phyloP scores from a whole-genome alignment of 1,140 invertebrate species.

The Heterodera carotae region DNA sequence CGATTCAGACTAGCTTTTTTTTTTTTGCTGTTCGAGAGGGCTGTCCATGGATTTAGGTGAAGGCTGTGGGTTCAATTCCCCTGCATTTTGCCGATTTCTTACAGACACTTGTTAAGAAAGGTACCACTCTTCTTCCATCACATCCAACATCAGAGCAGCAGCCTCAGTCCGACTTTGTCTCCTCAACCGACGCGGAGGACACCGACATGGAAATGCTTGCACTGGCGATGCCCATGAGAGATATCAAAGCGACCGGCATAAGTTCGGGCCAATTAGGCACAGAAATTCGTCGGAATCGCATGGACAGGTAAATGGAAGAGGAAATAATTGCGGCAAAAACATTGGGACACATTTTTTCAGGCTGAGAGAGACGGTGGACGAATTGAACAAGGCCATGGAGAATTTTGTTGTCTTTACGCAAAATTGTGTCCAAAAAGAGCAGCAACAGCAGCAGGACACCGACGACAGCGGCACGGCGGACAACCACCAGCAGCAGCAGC shows the following conservation, averaged over 20 bases:
- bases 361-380: constrained; percentile 41
- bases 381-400: constrained; percentile 46
- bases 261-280: constrained; percentile 35
- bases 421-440: constrained; percentile 12
- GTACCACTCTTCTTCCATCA: not conserved
- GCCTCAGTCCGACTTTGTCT: constrained; percentile 27
- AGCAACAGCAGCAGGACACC: constrained; percentile 17
- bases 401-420: constrained; percentile 44
- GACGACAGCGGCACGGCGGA: constrained; percentile 13
- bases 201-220: constrained; percentile 34
- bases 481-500: not conserved
- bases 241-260: constrained; percentile 14
- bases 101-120: too few relatives aligned
- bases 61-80: too few relatives aligned
- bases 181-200: constrained; percentile 47
- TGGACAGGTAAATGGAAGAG: constrained; percentile 36
- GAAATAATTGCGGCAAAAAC: not conserved
- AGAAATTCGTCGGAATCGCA: constrained; percentile 48
- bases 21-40: too few relatives aligned
- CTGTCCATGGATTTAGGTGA: too few relatives aligned
- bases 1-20: too few relatives aligned
- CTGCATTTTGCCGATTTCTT: too few relatives aligned
- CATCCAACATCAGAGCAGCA: constrained; percentile 2
- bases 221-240: constrained; percentile 18
- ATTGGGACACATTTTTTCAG: constrained; percentile 14